phyloP scores from a whole-genome alignment of 1,140 invertebrate species.

The Leptinotarsa defecta region DNA sequence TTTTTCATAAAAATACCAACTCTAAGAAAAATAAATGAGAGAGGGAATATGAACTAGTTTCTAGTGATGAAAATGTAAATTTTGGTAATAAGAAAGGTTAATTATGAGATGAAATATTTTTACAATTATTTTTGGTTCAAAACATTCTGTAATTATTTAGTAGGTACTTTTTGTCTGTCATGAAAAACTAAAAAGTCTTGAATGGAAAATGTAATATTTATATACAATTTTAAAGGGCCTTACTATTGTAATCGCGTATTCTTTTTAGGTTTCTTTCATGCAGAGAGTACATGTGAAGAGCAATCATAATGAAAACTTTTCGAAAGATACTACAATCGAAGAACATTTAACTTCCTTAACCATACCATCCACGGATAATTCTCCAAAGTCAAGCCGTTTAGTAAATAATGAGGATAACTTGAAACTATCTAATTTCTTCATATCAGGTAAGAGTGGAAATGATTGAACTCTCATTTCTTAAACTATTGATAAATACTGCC shows the following conservation, averaged over 20 bases:
- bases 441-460: background rate
- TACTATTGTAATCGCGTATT: background rate
- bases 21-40: background rate
- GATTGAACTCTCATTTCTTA: too few species aligned
- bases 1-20: background rate
- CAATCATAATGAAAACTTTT: slow-evolving; percentile 39
- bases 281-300: slow-evolving; percentile 53
- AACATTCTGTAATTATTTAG: too few species aligned
- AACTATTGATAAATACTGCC: too few species aligned
- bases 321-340: slow-evolving; percentile 40
- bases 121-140: too few species aligned
- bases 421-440: slow-evolving; percentile 19
- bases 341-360: slow-evolving; percentile 43
- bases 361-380: slow-evolving; percentile 42
- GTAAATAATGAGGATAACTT: slow-evolving; percentile 31
- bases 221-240: too few species aligned
- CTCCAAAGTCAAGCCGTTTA: slow-evolving; percentile 38
- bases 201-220: too few species aligned
- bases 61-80: too few species aligned
- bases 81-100: too few species aligned
- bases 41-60: too few species aligned
- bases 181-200: too few species aligned
- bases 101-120: too few species aligned
- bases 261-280: slow-evolving; percentile 59
- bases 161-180: too few species aligned